Evolutionary conservation across 2,797 vertebrate species (phyloP), one percentile per base, ranked within the genome.

Genomic region (Sciurus carolinensis): DNA sequence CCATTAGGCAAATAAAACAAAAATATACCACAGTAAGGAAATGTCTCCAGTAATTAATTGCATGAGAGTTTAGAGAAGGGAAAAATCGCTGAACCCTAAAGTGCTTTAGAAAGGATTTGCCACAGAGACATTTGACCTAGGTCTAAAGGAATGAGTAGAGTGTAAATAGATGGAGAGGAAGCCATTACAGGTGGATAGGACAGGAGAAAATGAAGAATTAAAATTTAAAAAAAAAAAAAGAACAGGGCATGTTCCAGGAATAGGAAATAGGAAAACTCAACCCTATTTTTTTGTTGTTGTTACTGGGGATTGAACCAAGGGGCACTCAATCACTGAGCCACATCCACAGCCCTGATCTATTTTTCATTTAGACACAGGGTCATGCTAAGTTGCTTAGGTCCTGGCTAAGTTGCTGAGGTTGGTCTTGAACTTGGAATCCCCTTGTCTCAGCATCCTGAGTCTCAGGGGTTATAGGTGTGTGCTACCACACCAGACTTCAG

Each of bases 101-200:
- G 47, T 91, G 87, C 18, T 83, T 86, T 89, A 44, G n/a, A 93
- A 93, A 81, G 52, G 36, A 91, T 87, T 93, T 95, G 9, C 81
- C 36, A 87, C 89, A 71, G 73, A 94, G 22, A 93, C 12, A 59
- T 20, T 85, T 93, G 64, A 75, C 44, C 39, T 75, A 85, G n/a
- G 14, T 77, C n/a, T 81, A 87, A 92, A 44, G 62, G 44, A 69
- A 89, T 93, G 13, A 12, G n/a, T 33, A 95, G 33, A 39, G 82
- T 96, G 95, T 83, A 93, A 10, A 71, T 7, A 87, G 81, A 71
- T 22, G 66, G 13, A 50, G 22, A 90, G 71, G 39, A 91, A 71
- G 7, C 3, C 50, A 57, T 89, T 87, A n/a, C 8, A 92, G 26
- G 39, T 80, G 42, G 50, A 75, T 9, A 84, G 54, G 57, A 84